Base-by-base conservation (phyloP, 2,888 invertebrate genomes). In the Caenorhabditis afra region DNA sequence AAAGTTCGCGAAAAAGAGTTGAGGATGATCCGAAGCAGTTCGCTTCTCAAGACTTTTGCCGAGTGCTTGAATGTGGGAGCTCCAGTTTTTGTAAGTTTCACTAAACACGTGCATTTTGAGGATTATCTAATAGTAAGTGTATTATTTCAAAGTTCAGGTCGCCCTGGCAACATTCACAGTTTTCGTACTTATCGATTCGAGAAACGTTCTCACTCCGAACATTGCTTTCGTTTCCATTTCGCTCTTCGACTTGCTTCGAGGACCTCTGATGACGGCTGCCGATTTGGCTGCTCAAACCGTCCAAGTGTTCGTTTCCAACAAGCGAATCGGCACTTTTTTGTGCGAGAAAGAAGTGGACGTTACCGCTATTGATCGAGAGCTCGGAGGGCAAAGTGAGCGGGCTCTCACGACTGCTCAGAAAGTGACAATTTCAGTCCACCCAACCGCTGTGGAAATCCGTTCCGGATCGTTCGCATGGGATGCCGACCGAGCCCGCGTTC, bases 151-250 rank as follows among this genome's bases (percentile, higher is more conserved):
- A 18, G 16, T 70, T 41, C 49, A 87, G 86, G 87, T 89, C 3
- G 89, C 89, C 4, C 80, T 88, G 23, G 86, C 86, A 10, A 87
- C 89, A 4, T 90, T 89, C 62, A 73, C 87, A 8, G 83, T 87
- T 12, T 90, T 84, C 53, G 84, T 83, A 7, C 57, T 87, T 12
- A 77, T 79, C 20, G 87, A 86, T 50, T 59, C 83, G 1, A 70
- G 71, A 8, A 86, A 89, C 68, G 80, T 89, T 23, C 76, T 89
- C 1, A 89, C 87, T 8, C 89, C 89, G 0, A 84, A 85, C 52
- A 82, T 94, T 92, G 97, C 97, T 90, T 98, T 98, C 93, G 97
- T 97, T 90, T 95, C 97, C 89, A 93, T 98, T 90, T 95, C 97
- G 91, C 94, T 97, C 91, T 96, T 98, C 94, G 97, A 97, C 93